These are phyloP conservation scores for Callionymus lyra DNA, from an alignment of 2,113 vertebrate genomes.

Conservation along the genomic window DNA sequence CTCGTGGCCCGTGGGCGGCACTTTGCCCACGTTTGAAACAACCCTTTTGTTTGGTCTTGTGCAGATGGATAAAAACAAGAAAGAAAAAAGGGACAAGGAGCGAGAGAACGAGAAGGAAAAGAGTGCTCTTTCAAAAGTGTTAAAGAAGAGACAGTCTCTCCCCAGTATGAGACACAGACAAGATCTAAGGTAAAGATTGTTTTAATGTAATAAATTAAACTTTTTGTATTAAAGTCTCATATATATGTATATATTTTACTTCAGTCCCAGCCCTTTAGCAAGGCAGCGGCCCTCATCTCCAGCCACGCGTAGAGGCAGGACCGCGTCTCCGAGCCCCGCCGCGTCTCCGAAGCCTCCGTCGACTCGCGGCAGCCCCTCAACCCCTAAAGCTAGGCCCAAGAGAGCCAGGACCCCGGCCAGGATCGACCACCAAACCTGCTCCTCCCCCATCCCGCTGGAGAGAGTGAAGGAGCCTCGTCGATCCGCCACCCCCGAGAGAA, in stretches of 20 bases:
- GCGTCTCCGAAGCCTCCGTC: conserved; percentile 66
- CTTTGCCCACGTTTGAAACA: no score
- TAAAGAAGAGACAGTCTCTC: conserved; percentile 84
- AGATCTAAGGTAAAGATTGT: conserved; percentile 57
- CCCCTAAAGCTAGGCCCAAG: conserved; percentile 72
- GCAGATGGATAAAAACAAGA: conserved; percentile 79
- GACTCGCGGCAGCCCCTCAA: conserved; percentile 63
- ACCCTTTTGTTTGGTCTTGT: background rate
- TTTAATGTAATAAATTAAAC: background rate
- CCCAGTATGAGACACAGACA: conserved; percentile 64
- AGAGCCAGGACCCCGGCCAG: conserved; percentile 61
- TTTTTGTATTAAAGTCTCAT: background rate
- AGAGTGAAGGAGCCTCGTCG: conserved; percentile 49
- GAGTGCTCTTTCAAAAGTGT: conserved; percentile 73
- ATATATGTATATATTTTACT: no score
- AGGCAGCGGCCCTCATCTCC: conserved; percentile 77
- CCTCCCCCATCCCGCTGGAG: conserved; percentile 54
- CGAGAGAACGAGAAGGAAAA: conserved; percentile 91
- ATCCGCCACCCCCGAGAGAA: conserved; percentile 47
- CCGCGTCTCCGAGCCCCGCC: conserved; percentile 71
- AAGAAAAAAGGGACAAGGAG: conserved; percentile 94
- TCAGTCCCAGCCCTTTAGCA: conserved; percentile 69
- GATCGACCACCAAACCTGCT: conserved; percentile 35
- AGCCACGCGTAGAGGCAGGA: conserved; percentile 65
- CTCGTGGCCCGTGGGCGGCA: no score